A percentile compares a stretch with the other conserved stretches of the same genome.
These are phyloP conservation scores for Melanostigma gelatinosum DNA, from an alignment of 2,113 vertebrate species.

Conservation along the genomic window DNA sequence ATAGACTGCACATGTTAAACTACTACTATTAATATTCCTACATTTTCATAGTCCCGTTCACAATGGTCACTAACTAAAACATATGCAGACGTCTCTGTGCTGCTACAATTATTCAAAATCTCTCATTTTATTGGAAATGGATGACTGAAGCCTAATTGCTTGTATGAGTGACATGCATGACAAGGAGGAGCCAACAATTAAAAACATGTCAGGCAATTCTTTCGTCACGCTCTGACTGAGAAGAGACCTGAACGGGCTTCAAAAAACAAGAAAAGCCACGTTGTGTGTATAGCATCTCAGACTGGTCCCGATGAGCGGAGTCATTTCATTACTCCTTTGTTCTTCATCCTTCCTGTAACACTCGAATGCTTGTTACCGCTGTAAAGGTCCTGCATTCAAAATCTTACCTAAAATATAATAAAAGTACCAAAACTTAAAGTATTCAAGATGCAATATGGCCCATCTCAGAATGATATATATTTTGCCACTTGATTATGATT, in stretches of 20 bases:
- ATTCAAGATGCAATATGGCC: background rate
- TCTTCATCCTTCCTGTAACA: conserved; percentile 70
- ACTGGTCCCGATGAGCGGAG: conserved; percentile 46
- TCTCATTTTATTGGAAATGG: conserved; percentile 59
- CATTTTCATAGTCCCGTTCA: conserved; percentile 14
- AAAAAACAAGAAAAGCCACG: conserved; percentile 16
- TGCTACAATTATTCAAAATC: conserved; percentile 39
- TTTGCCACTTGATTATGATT: background rate
- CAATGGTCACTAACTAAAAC: conserved; percentile 20
- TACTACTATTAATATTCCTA: background rate
- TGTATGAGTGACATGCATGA: conserved; percentile 51
- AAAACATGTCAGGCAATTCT: conserved; percentile 62
- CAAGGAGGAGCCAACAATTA: conserved; percentile 71
- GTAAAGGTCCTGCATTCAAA: background rate
- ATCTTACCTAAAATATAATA: background rate
- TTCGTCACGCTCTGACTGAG: conserved; percentile 43
- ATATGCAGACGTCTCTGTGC: conserved; percentile 30
- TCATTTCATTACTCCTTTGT: conserved; percentile 74
- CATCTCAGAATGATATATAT: background rate
- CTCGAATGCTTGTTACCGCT: conserved; percentile 9
- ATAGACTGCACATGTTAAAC: conserved; percentile 5
- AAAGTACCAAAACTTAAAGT: background rate
- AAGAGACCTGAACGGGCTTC: conserved; percentile 27
- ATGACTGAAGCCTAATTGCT: conserved; percentile 69
- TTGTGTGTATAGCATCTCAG: conserved; percentile 35